Evolutionary conservation across 2,888 invertebrate genomes (phyloP).

Genomic region (Mylabris sibirica): DNA sequence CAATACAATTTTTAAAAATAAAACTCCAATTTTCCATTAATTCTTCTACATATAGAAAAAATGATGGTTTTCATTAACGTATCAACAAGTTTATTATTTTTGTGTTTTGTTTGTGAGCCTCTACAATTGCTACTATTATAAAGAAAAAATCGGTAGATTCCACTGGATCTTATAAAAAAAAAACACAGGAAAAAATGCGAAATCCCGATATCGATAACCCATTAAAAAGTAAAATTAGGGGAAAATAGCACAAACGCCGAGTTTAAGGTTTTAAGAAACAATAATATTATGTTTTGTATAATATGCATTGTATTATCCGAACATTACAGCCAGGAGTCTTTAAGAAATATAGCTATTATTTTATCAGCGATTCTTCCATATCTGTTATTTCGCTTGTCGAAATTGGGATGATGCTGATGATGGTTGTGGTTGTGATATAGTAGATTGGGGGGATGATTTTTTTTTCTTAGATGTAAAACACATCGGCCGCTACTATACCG

Average conservation of each 20-base stretch:
- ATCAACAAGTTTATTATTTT: slow-evolving; percentile 3
- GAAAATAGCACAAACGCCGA: slow-evolving; percentile 37
- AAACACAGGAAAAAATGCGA: slow-evolving; percentile 27
- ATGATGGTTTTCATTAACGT: slow-evolving; percentile 12
- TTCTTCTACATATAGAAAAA: slow-evolving; percentile 21
- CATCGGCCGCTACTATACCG: slow-evolving; percentile 32
- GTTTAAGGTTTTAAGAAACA: slow-evolving; percentile 62
- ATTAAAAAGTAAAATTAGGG: slow-evolving; percentile 45
- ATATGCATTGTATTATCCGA: slow-evolving; percentile 60
- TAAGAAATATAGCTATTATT: slow-evolving; percentile 51
- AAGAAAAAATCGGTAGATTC: slow-evolving; percentile 4
- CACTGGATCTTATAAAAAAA: slow-evolving; percentile 17
- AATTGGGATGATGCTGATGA: background rate
- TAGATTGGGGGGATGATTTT: background rate
- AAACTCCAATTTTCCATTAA: slow-evolving; percentile 26
- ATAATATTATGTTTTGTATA: slow-evolving; percentile 62
- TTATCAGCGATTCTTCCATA: slow-evolving; percentile 46
- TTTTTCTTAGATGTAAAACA: background rate
- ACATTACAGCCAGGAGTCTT: slow-evolving; percentile 52
- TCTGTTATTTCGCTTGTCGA: slow-evolving; percentile 25
- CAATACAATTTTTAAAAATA: slow-evolving; percentile 16
- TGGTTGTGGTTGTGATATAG: background rate
- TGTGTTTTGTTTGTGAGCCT: background rate
- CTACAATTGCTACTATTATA: background rate
- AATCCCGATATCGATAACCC: slow-evolving; percentile 40